Evolutionary conservation across 2,113 vertebrate genomes (phyloP), one percentile per base, ranked within the genome.

Genomic region (Corythaeola cristata): DNA sequence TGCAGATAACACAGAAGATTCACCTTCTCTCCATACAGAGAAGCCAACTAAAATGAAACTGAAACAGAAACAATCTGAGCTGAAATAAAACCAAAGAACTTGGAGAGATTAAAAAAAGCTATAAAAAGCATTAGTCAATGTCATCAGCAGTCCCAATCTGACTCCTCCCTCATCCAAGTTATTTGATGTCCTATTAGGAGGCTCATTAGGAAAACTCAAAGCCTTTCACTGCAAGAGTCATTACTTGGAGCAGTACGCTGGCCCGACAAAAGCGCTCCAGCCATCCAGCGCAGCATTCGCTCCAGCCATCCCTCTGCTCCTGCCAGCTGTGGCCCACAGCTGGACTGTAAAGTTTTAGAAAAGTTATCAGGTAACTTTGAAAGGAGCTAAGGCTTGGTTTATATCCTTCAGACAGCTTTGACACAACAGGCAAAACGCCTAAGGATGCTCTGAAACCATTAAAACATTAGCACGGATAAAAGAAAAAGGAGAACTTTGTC

Each of bases 161-260:
- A 64, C 96, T 94, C 96, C 95, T 94, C 96, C 96, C 79, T 91
- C 82, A 55, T 4, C 50, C 84, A 47, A 90, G 85, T 90, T 82
- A 93, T 78, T 68, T 95, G 56, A 82, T 91, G 91, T 56, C 94
- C 73, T 27, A 93, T 95, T 93, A 94, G 79, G 79, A 95, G 68
- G 88, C 76, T 96, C 95, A 82, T 93, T 95, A 93, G 82, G 73
- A 44, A 81, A 87, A 68, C 63, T 86, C 91, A 76, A 79, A 92
- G 82, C 39, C 37, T 76, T 81, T 85, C 50, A 33, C 56, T 32
- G 9, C 83, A 11, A 39, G 50, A 94, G 73, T 71, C 80, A 26
- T 47, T 74, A 12, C 93, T 18, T 37, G 12, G 90, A 84, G 79
- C 63, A 17, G 68, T 56, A 5, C 60, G 4, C 2, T 8, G 47